Conservation (phyloP, 2,888 invertebrate genomes). For the Agrotis clavis region DNA sequence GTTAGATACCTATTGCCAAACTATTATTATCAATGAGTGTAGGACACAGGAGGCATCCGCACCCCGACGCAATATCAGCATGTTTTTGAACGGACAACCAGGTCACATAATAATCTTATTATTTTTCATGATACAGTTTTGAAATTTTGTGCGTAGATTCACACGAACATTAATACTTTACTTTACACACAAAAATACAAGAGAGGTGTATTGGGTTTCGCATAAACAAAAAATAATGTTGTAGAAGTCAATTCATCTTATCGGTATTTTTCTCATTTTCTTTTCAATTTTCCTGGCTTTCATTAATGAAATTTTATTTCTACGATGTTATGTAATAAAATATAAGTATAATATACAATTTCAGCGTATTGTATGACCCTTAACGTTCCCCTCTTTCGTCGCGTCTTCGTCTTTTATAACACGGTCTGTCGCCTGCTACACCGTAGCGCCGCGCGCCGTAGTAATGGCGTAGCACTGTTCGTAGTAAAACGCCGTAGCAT, state of each 20-base stretch:
- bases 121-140: no score
- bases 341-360: slow-evolving; percentile 22
- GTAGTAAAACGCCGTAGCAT: slow-evolving; percentile 40
- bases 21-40: no score
- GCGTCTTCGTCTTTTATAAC: slow-evolving; percentile 27
- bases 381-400: slow-evolving; percentile 15
- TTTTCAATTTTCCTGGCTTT: slow-evolving; percentile 1
- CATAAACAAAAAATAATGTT: no score
- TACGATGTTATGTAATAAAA: slow-evolving; percentile 10
- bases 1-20: no score
- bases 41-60: no score
- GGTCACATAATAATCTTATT: no score
- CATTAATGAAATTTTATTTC: neutral
- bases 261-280: neutral
- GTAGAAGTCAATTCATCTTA: neutral
- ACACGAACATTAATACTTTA: no score
- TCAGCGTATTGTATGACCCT: slow-evolving; percentile 30
- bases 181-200: no score
- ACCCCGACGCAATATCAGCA: no score
- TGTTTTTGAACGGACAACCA: no score
- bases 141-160: no score
- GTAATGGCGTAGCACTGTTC: slow-evolving; percentile 47
- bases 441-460: slow-evolving; percentile 55
- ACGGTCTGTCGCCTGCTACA: slow-evolving; percentile 40
- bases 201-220: no score